Base-by-base conservation (phyloP, 2,113 vertebrate species). In the Rhagologus leucostigma region DNA sequence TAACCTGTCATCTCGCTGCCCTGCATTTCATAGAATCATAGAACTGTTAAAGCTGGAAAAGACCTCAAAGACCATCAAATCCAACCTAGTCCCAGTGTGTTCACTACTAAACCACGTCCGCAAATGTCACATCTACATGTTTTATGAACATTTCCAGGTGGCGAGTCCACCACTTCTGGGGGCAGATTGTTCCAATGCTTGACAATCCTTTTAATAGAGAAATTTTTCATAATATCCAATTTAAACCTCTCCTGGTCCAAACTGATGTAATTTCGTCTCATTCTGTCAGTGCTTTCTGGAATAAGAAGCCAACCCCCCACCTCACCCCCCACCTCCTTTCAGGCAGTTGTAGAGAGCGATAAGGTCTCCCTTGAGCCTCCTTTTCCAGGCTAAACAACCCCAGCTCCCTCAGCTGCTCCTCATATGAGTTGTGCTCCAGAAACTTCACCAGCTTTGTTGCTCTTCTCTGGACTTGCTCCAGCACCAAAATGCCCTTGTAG, bases 281-380 rank as follows among this genome's bases (percentile, higher is more conserved):
- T 39, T 27, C n/a, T 73, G 39, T 46, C 18, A 30, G 42, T 16
- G 7, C 7, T 42, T 49, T 57, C 20, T 67, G 16, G 35, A 49
- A 64, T 33, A 63, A 65, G 42, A 29, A 55, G 20, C 23, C 29
- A 56, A n/a, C 1, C 10, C 10, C 20, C 4, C 8, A 39, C 30
- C 30, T 67, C 24, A 85, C 8, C 8, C 8, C 24, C 35, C n/a
- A 14, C 2, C 13, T 32, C 17, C 19, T 35, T 56, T 26, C 42
- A 42, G 7, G 30, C 5, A 57, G 4, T 3, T 75, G 20, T 57
- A 35, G 52, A 56, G 23, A 41, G 23, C 0, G 1, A 10, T 29
- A 64, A 55, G 6, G 10, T 22, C 60, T 49, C 13, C 10, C 10
- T 15, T 23, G n/a, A 56, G 13, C 24, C 35, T 75, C 12, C 24